Evolutionary conservation across 2,888 invertebrate genomes (phyloP), one percentile per base, ranked within the genome.

Genomic region (Ischnura elegans): DNA sequence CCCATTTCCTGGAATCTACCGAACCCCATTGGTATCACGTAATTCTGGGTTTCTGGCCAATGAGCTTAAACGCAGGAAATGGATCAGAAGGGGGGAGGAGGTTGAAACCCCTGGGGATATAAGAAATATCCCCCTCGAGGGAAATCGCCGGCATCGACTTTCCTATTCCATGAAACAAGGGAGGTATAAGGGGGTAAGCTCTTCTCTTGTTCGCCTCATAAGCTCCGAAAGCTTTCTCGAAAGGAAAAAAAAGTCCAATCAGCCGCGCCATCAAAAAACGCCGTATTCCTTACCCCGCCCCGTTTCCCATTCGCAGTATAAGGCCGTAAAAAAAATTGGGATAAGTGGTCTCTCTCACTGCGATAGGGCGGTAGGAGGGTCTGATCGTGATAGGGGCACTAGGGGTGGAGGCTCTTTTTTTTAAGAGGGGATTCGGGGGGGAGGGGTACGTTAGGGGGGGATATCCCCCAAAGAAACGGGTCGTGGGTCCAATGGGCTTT

Each of bases 11-110:
- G 36, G 61, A 2, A 61, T 90, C 43, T 47, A n/a, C 42, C 87
- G 87, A 87, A 55, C 55, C 90, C 66, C 90, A 90, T 90, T 90
- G 90, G 90, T 66, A 90, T 90, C 90, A 61, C 43, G 61, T 90
- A 90, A 90, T 90, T 90, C 90, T 45, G 90, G 90, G 90, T 90
- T 90, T 61, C 61, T 61, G 10, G 13, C 90, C 90, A 90, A 90
- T 90, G 29, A 61, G 90, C 90, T 90, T 66, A 66, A 90, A 43
- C 13, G 90, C 90, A 90, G 90, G 90, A 90, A 90, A 66, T 61
- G 42, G 21, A n/a, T n/a, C n/a, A 4, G 61, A 25, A 61, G 19
- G 16, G 76, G 36, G 76, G 36, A 16, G 13, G 36, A 36, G 13
- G 76, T 10, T 10, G 16, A 36, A 4, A 29, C 76, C 36, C 2